These are phyloP conservation scores for Mirounga angustirostris DNA, from an alignment of 2,113 vertebrate species.

Conservation along the genomic window DNA sequence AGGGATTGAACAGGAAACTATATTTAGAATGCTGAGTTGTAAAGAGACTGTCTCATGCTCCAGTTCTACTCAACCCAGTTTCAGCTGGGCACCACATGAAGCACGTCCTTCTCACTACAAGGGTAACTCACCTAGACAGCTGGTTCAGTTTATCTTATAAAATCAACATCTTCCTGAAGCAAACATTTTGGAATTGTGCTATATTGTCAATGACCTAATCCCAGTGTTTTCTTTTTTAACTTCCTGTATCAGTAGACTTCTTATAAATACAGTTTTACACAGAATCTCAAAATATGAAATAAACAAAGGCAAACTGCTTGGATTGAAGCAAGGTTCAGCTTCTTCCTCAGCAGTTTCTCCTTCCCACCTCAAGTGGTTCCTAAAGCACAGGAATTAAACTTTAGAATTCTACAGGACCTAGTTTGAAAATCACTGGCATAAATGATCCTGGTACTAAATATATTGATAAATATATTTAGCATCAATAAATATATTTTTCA, in stretches of 20 bases:
- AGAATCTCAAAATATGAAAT: not conserved
- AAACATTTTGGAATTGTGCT: conserved; percentile 46
- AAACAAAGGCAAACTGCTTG: not conserved
- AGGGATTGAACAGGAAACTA: conserved; percentile 14
- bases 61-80: not conserved
- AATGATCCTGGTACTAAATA: not conserved
- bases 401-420: not conserved
- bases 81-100: not conserved
- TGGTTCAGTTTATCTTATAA: conserved; percentile 36
- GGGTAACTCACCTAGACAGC: conserved; percentile 44
- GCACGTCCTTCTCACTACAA: not conserved
- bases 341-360: not conserved
- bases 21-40: conserved; percentile 34
- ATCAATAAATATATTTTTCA: not conserved
- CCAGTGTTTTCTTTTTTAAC: not conserved
- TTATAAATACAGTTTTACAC: not conserved
- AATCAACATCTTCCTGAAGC: conserved; percentile 32
- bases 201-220: conserved; percentile 28
- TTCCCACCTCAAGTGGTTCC: not conserved
- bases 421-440: not conserved
- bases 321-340: not conserved
- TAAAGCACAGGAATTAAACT: not conserved
- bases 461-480: not conserved
- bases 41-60: not conserved
- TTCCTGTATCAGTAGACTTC: conserved; percentile 47